These are phyloP conservation scores for Malurus alboscapulatus DNA, from an alignment of 2,113 vertebrate species.

Conservation along the genomic window DNA sequence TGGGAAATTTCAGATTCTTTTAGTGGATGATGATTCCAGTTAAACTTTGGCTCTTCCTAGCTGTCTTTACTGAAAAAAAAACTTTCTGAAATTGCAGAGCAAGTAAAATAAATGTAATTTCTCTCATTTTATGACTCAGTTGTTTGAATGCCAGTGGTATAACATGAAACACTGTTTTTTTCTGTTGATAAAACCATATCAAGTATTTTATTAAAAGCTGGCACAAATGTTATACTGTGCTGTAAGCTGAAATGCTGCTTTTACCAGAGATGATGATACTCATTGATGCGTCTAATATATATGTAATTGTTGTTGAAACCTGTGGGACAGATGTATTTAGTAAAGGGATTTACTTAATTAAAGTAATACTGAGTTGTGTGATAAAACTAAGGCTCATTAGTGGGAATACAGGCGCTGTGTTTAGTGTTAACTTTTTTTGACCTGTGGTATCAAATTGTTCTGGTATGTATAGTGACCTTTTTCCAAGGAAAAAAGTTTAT, in stretches of 20 bases:
- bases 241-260: background rate
- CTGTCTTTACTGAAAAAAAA: background rate
- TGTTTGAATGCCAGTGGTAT: background rate
- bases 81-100: background rate
- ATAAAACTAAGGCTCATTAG: background rate
- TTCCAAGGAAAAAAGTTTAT: background rate
- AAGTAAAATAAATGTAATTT: background rate
- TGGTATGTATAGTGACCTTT: background rate
- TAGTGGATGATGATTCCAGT: background rate
- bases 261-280: background rate
- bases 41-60: background rate
- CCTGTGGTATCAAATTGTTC: background rate
- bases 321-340: background rate
- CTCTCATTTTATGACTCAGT: background rate
- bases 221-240: background rate
- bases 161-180: background rate
- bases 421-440: background rate
- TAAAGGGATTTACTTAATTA: background rate
- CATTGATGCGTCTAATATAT: accelerated
- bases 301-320: background rate
- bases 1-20: background rate
- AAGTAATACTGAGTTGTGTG: background rate
- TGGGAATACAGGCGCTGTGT: background rate
- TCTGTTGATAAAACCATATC: background rate
- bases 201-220: background rate